A percentile compares a stretch with the other conserved stretches of the same genome.
phyloP scores from a whole-genome alignment of 1,140 invertebrate genomes.

The Leguminivora glycinivorella region DNA sequence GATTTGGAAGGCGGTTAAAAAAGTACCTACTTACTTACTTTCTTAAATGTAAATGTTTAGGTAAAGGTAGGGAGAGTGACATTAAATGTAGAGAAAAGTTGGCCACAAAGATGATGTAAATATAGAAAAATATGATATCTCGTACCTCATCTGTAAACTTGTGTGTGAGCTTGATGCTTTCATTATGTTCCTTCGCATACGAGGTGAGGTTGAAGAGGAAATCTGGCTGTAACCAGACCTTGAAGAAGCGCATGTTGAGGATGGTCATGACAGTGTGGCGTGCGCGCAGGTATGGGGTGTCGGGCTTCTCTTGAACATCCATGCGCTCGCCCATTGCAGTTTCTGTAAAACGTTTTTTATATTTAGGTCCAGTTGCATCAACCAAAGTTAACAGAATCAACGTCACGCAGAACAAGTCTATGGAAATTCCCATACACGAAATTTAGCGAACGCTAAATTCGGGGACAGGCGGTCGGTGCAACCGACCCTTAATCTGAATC shows the following conservation, averaged over 20 bases:
- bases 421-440: too few relatives aligned
- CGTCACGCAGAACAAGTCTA: too few relatives aligned
- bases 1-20: too few relatives aligned
- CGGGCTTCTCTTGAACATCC: slow-evolving; percentile 54
- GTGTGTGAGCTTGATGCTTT: slow-evolving; percentile 54
- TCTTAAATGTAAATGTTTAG: too few relatives aligned
- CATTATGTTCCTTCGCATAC: slow-evolving; percentile 54
- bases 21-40: too few relatives aligned
- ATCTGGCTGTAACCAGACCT: slow-evolving; percentile 62
- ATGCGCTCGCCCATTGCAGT: slow-evolving; percentile 63
- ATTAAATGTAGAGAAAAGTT: too few relatives aligned
- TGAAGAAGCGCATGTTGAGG: slow-evolving; percentile 59
- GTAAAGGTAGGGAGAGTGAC: too few relatives aligned
- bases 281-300: slow-evolving; percentile 58
- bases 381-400: too few relatives aligned
- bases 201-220: slow-evolving; percentile 55
- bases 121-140: background rate
- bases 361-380: too few relatives aligned
- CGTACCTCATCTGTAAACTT: slow-evolving; percentile 57
- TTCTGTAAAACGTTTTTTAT: slow-evolving; percentile 39
- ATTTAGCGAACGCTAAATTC: too few relatives aligned
- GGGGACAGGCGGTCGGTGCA: too few relatives aligned
- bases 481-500: too few relatives aligned
- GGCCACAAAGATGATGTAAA: background rate
- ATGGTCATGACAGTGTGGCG: slow-evolving; percentile 56